These are phyloP conservation scores for Lithophane ornitopus DNA, from an alignment of 2,888 invertebrate species.

Conservation along the genomic window DNA sequence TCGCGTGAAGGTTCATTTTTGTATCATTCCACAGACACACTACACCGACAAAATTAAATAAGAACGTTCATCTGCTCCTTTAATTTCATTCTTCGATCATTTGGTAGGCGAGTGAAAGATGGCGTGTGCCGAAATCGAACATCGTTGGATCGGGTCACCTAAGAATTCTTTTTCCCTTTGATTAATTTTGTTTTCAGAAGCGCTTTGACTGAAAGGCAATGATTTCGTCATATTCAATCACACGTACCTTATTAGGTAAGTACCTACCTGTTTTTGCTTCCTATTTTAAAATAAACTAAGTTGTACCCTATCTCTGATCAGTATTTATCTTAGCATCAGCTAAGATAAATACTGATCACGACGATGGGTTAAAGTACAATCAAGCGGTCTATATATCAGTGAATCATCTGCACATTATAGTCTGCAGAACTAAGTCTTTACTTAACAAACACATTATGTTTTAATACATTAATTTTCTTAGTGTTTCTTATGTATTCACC, in stretches of 20 bases:
- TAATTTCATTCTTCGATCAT: not conserved
- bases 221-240: not conserved
- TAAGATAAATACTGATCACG: too few species aligned
- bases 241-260: not conserved
- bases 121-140: not conserved
- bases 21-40: not conserved
- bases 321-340: conserved; percentile 15
- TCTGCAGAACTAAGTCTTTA: too few species aligned
- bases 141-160: not conserved
- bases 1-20: not conserved
- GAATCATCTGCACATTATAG: not conserved
- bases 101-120: not conserved
- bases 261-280: not conserved
- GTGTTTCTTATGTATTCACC: not conserved
- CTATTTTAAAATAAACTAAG: conserved; percentile 10
- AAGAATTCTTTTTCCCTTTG: not conserved
- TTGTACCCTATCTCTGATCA: not conserved
- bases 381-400: not conserved
- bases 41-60: not conserved
- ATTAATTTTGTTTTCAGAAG: not conserved
- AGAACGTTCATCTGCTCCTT: not conserved
- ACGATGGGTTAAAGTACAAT: conserved; percentile 5
- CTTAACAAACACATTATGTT: too few species aligned
- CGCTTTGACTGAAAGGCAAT: not conserved
- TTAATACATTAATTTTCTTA: not conserved